Percentiles rank a stretch among this genome's conserved stretches.
Evolutionary conservation across 2,888 invertebrate species (phyloP).

Genomic region (Dryococelus australis): DNA sequence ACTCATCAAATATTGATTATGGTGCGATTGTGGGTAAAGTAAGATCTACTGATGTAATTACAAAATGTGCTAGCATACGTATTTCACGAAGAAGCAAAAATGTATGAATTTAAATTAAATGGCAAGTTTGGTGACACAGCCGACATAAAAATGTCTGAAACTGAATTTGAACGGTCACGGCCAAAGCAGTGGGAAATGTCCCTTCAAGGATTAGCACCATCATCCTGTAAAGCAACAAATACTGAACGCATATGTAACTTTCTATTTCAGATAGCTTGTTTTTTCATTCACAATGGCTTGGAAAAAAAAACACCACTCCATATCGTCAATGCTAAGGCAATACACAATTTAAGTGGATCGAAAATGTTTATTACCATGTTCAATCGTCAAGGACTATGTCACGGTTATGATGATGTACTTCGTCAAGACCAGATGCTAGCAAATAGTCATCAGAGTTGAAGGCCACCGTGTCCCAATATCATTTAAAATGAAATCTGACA

Average conservation of each 20-base stretch:
- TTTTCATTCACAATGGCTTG: background rate
- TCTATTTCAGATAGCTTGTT: background rate
- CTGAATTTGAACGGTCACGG: background rate
- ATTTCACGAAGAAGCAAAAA: background rate
- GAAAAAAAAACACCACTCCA: constrained; percentile 10
- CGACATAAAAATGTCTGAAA: background rate
- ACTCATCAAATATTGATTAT: background rate
- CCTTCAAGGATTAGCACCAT: background rate
- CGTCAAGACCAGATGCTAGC: constrained; percentile 7
- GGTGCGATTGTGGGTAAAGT: background rate
- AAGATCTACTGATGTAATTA: background rate
- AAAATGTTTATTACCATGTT: background rate
- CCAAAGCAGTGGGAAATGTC: background rate
- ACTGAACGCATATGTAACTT: background rate
- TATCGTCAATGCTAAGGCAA: background rate
- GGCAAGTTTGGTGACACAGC: background rate
- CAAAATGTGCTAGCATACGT: background rate
- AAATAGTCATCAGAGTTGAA: background rate
- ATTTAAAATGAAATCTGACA: background rate
- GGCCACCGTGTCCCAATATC: background rate
- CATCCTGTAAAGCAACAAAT: background rate
- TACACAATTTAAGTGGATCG: background rate
- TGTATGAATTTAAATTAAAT: background rate
- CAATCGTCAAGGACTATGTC: background rate
- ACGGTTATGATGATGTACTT: background rate